A percentile compares a stretch with the other conserved stretches of the same genome.
Evolutionary conservation across 2,113 vertebrate genomes (phyloP).

Genomic region (Limanda limanda): DNA sequence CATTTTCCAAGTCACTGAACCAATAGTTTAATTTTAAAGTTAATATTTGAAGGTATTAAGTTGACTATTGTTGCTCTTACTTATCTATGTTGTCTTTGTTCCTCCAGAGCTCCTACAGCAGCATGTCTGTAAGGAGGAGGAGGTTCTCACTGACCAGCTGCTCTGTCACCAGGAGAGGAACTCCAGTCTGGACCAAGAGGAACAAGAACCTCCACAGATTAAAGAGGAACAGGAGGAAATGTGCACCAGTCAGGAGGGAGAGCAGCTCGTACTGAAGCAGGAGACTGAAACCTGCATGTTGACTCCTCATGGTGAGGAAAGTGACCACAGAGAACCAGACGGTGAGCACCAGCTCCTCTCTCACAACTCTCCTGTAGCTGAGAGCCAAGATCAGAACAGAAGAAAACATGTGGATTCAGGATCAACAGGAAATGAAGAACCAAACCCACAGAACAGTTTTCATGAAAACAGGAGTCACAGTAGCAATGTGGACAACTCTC

Average conservation of each 20-base stretch:
- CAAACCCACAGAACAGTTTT: background rate
- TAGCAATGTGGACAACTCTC: background rate
- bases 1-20: too few species aligned
- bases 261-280: constrained; percentile 1
- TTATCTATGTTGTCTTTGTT: background rate
- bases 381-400: background rate
- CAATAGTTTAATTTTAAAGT: too few species aligned
- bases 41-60: too few species aligned
- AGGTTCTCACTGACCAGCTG: constrained; percentile 2
- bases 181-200: background rate
- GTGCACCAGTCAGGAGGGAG: constrained; percentile 4
- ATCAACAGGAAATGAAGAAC: background rate
- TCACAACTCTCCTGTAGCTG: background rate
- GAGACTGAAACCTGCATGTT: background rate
- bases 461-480: background rate
- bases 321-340: background rate
- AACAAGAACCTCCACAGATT: background rate
- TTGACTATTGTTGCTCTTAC: background rate
- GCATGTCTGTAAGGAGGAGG: constrained; percentile 1
- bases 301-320: background rate
- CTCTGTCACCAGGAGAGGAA: background rate
- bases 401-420: background rate
- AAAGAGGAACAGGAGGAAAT: background rate
- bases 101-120: constrained; percentile 1
- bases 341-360: background rate